Percentiles rank a stretch among this genome's conserved stretches.
Evolutionary conservation across 2,113 vertebrate genomes (phyloP).

Genomic region (Zeus faber): DNA sequence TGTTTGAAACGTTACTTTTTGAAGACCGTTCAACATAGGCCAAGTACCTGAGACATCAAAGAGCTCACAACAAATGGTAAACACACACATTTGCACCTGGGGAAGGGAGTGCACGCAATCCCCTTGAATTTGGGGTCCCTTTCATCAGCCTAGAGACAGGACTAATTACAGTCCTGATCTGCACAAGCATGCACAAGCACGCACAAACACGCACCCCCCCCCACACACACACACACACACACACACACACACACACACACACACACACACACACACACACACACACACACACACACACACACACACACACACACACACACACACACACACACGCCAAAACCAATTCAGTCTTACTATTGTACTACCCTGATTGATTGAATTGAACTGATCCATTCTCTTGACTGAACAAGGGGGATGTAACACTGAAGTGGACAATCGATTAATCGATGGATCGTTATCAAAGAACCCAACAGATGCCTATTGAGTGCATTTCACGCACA

Average conservation of each 20-base stretch:
- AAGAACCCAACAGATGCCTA: too few relatives aligned
- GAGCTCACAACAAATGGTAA: not conserved
- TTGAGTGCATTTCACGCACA: too few relatives aligned
- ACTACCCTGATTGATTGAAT: too few relatives aligned
- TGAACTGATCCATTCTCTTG: too few relatives aligned
- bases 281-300: not conserved
- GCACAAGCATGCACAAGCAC: not conserved
- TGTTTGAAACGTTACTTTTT: too few relatives aligned
- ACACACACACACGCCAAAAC: not conserved
- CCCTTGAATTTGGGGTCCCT: conserved; percentile 6
- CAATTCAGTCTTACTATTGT: too few relatives aligned
- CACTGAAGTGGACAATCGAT: too few relatives aligned
- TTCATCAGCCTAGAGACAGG: conserved; percentile 11
- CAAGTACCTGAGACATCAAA: conserved; percentile 7
- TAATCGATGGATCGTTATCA: too few relatives aligned
- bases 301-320: not conserved
- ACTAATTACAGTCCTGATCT: not conserved
- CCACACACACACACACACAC: not conserved
- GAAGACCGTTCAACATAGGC: too few relatives aligned
- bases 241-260: not conserved
- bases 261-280: not conserved
- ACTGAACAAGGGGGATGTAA: too few relatives aligned
- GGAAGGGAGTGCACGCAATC: not conserved
- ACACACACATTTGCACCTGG: conserved; percentile 16
- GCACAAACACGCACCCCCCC: not conserved